Conservation (phyloP, 2,888 invertebrate species). For the Megalurothrips usitatus region DNA sequence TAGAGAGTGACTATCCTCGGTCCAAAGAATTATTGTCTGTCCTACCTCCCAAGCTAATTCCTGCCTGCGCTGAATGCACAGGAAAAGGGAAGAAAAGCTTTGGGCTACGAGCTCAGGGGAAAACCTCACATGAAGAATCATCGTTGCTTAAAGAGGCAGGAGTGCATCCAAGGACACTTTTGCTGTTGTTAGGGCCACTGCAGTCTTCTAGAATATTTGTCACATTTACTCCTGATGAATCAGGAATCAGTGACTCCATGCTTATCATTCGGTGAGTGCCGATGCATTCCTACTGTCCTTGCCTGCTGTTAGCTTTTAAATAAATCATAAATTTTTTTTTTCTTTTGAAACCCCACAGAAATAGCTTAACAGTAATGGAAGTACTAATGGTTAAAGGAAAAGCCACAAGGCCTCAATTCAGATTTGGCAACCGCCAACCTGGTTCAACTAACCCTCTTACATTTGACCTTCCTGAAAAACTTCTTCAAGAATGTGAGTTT, state of each 20-base stretch:
- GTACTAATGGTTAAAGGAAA: conserved; percentile 75
- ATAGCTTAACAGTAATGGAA: conserved; percentile 90
- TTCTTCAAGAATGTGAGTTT: conserved; percentile 55
- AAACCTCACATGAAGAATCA: background rate
- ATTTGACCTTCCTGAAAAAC: conserved; percentile 73
- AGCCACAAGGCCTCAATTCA: conserved; percentile 81
- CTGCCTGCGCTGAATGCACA: conserved; percentile 31
- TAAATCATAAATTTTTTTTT: background rate
- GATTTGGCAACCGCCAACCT: conserved; percentile 80
- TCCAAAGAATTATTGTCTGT: conserved; percentile 47
- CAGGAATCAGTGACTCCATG: background rate
- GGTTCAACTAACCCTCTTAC: conserved; percentile 68
- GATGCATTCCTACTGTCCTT: background rate
- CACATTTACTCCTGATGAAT: background rate
- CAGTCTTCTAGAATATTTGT: background rate
- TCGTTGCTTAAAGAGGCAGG: background rate
- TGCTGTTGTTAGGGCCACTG: background rate
- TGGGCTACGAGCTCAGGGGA: conserved; percentile 33
- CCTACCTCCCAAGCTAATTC: conserved; percentile 20
- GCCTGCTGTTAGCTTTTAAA: background rate
- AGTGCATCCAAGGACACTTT: background rate
- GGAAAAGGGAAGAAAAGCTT: conserved; percentile 39
- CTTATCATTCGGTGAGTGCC: background rate
- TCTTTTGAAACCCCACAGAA: conserved; percentile 54
- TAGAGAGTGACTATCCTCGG: conserved; percentile 65